Evolutionary conservation across 1,140 invertebrate species (phyloP).

Genomic region (Bilobella aurantiaca): DNA sequence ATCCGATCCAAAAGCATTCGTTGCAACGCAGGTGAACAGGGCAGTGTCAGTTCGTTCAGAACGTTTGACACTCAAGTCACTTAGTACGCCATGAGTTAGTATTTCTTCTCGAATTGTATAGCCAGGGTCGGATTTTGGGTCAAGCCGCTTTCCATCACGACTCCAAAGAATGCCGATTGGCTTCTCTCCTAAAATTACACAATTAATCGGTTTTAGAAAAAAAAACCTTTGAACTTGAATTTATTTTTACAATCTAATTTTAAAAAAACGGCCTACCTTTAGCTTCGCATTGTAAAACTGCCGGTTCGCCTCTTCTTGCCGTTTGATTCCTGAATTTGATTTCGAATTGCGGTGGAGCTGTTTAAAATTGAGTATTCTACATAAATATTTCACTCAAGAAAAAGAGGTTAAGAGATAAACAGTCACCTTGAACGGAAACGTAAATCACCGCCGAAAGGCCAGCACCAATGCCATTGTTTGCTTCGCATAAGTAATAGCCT

Average conservation of each 20-base stretch:
- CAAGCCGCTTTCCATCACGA: constrained; percentile 81
- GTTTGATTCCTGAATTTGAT: constrained; percentile 84
- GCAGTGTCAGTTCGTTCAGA: constrained; percentile 83
- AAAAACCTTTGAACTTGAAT: no score
- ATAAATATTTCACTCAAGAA: no score
- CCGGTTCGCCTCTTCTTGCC: constrained; percentile 75
- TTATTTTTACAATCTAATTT: no score
- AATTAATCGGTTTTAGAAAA: constrained; percentile 49
- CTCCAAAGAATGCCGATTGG: constrained; percentile 93
- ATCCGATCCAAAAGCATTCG: constrained; percentile 88
- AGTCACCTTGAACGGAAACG: constrained; percentile 85
- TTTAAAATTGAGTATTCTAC: no score
- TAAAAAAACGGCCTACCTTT: no score
- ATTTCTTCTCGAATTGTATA: constrained; percentile 88
- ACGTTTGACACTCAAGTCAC: constrained; percentile 76
- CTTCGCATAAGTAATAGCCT: constrained; percentile 65
- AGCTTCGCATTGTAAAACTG: constrained; percentile 59
- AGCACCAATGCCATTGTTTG: constrained; percentile 88
- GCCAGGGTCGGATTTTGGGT: constrained; percentile 57
- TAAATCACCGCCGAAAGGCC: constrained; percentile 84
- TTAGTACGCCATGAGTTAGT: constrained; percentile 69
- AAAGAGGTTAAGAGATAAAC: constrained; percentile 7
- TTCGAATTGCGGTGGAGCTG: constrained; percentile 85
- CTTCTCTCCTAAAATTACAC: constrained; percentile 61
- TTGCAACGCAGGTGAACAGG: constrained; percentile 85